phyloP scores from a whole-genome alignment of 1,140 invertebrate genomes.

The Papilio machaon region DNA sequence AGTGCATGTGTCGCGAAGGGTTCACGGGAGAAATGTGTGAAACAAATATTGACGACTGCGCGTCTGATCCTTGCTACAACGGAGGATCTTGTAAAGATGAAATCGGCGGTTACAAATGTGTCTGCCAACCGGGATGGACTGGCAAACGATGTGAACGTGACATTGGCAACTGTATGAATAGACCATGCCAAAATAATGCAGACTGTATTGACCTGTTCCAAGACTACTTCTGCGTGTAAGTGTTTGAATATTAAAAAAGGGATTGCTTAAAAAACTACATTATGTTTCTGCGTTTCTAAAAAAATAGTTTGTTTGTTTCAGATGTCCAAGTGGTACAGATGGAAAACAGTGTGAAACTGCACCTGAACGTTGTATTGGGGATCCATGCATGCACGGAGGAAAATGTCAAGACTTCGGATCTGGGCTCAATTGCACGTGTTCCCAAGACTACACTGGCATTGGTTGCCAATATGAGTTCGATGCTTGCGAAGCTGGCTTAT shows the following conservation, averaged over 20 bases:
- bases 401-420: slow-evolving; percentile 97
- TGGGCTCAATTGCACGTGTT: slow-evolving; percentile 96
- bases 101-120: slow-evolving; percentile 92
- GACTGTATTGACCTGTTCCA: slow-evolving; percentile 96
- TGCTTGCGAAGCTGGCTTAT: slow-evolving; percentile 93
- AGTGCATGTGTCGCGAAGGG: slow-evolving; percentile 95
- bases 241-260: slow-evolving; percentile 54
- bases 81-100: slow-evolving; percentile 94
- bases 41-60: slow-evolving; percentile 93
- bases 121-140: slow-evolving; percentile 94
- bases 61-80: slow-evolving; percentile 93
- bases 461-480: slow-evolving; percentile 97
- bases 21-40: slow-evolving; percentile 94
- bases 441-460: slow-evolving; percentile 91
- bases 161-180: slow-evolving; percentile 91
- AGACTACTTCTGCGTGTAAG: slow-evolving; percentile 97
- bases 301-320: slow-evolving; percentile 47
- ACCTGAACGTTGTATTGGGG: slow-evolving; percentile 96
- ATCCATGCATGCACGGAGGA: slow-evolving; percentile 97
- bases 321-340: slow-evolving; percentile 96
- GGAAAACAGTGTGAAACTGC: slow-evolving; percentile 97
- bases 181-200: slow-evolving; percentile 96
- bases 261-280: slow-evolving; percentile 2
- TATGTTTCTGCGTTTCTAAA: background rate
- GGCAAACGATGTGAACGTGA: slow-evolving; percentile 94